Base-by-base conservation (phyloP, 2,888 invertebrate species). In the Zygogramma bicolorata region DNA sequence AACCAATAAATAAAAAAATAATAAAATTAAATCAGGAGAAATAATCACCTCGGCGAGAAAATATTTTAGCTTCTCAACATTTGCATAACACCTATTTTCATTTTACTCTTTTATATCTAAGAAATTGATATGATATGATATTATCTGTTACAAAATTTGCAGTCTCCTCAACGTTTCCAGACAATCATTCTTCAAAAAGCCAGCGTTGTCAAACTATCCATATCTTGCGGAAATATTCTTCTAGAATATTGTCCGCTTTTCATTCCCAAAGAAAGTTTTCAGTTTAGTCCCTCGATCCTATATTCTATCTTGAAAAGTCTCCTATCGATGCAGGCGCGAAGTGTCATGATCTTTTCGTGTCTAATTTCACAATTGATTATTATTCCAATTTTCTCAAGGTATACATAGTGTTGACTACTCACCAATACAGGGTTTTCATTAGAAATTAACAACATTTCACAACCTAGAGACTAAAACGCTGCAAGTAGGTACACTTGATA, bases 91-190 rank as follows among this genome's bases (percentile, higher is more conserved):
- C n/a, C n/a, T n/a, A n/a, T n/a, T n/a, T n/a, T n/a, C n/a, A n/a
- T n/a, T n/a, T n/a, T n/a, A n/a, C n/a, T n/a, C n/a, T n/a, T n/a
- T 53, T 53, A 53, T 53, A 53, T 53, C 53, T 53, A 53, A 27
- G 15, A n/a, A 63, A 27, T 77, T 83, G 82, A 84, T 84, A 84
- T 84, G 84, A 82, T 80, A 79, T 82, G 83, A 84, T 84, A 83
- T 82, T 81, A 76, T 81, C 76, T 73, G 82, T 82, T 83, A 72
- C 80, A 71, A 75, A 75, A 77, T 77, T 13, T 42, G 75, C 82
- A 82, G 83, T 83, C 83, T 82, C 80, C 75, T 74, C 70, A 74
- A 67, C 75, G 70, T 65, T 77, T 63, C 70, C 74, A 72, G 57
- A 42, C 74, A 72, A 13, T 65, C 70, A 31, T 29, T 15, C 40